phyloP scores from a whole-genome alignment of 2,113 vertebrate genomes.

The Osmerus eperlanus region DNA sequence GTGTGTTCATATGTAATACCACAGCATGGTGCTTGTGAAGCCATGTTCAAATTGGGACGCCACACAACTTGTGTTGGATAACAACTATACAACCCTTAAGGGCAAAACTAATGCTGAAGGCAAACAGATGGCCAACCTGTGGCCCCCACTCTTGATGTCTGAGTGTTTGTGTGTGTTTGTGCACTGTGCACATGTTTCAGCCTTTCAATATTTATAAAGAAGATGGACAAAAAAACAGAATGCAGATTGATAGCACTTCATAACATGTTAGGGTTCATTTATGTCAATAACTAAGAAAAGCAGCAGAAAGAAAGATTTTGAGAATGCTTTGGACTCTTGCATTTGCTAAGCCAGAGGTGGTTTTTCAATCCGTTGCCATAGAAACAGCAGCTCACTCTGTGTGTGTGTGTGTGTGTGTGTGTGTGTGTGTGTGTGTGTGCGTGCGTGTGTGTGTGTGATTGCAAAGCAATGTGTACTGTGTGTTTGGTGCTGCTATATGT shows the following conservation, averaged over 20 bases:
- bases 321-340: slow-evolving; percentile 44
- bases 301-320: slow-evolving; percentile 29
- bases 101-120: background rate
- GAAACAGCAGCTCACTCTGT: slow-evolving; percentile 1
- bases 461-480: background rate
- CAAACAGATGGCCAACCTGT: slow-evolving; percentile 7
- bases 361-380: slow-evolving; percentile 7
- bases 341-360: slow-evolving; percentile 36
- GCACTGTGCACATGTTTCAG: slow-evolving; percentile 20
- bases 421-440: slow-evolving; percentile 1
- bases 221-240: slow-evolving; percentile 10
- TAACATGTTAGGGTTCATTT: no score
- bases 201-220: background rate
- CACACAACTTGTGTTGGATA: background rate
- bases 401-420: slow-evolving; percentile 4
- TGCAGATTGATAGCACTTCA: no score
- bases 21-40: background rate
- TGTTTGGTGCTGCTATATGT: background rate
- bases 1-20: slow-evolving; percentile 11
- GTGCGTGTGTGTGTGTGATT: slow-evolving; percentile 10
- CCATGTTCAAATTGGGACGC: background rate
- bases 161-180: slow-evolving; percentile 23
- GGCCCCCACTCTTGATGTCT: background rate
- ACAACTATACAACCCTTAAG: background rate
- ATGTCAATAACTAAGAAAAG: no score